Evolutionary conservation across 2,888 invertebrate species (phyloP), one percentile per base, ranked within the genome.

Genomic region (Choristoneura rosaceana): DNA sequence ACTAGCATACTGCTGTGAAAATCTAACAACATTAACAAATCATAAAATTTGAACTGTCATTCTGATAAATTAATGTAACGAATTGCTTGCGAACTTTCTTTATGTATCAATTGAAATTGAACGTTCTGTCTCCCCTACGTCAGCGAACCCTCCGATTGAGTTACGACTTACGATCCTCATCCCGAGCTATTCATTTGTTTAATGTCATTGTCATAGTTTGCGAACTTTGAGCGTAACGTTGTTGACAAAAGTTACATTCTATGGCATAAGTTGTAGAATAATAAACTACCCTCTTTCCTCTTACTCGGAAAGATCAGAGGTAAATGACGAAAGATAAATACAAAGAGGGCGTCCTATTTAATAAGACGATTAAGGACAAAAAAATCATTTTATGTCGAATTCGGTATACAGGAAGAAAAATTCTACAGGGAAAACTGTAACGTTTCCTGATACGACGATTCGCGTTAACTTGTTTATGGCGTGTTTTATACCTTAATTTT

Each of bases 101-200:
- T 64, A 68, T 68, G 68, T 59, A 61, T 68, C 70, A 66, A 65
- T 74, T 60, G 45, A 70, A 66, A 65, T 74, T 60, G 45, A 70
- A 66, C 47, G 14, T 58, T 58, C 55, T 63, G 41, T 41, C 47
- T 76, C 75, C 70, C 76, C 77, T 76, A 70, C 70, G 71, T 71
- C 65, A 70, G 66, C 47, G 68, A 74, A 74, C 76, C 76, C 77
- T 76, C 71, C 59, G 25, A 52, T 38, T 55, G 70, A 60, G 67
- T 71, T 63, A 67, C 61, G 70, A 64, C 25, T 25, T 62, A 67
- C 61, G 69, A 64, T 10, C 62, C 65, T 70, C 59, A 65, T 74
- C 65, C 71, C 70, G 59, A 59, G 47, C 74, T 50, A 70, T 74
- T 74, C 73, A 74, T 73, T 71, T 69, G 62, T 66, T 68, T 50